Conservation (phyloP, 92 coral and sea anemone species). For the Bergia sp. region DNA sequence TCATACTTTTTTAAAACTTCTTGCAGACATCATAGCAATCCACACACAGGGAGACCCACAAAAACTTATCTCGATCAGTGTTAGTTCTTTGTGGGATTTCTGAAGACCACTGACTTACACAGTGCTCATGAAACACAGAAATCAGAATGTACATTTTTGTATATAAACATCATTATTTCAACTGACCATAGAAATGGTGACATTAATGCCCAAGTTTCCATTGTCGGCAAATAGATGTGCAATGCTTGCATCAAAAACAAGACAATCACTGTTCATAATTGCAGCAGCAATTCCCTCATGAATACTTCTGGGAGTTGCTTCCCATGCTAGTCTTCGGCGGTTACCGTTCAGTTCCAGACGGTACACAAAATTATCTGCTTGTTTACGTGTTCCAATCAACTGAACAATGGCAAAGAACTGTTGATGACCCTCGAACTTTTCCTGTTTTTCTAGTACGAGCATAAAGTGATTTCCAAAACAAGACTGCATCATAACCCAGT, state of each 20-base stretch:
- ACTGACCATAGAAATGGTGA: constrained; percentile 97
- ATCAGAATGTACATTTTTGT: too few relatives aligned
- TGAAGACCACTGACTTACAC: too few relatives aligned
- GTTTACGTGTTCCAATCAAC: constrained; percentile 98
- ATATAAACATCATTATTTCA: constrained; percentile 17
- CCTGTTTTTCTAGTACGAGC: constrained; percentile 98
- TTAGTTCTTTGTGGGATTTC: too few relatives aligned
- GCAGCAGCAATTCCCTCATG: constrained; percentile 99
- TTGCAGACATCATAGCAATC: too few relatives aligned
- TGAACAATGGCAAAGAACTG: constrained; percentile 99
- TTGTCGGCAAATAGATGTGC: constrained; percentile 98
- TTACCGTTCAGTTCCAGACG: constrained; percentile 97
- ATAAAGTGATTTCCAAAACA: constrained; percentile 99
- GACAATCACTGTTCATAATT: constrained; percentile 95
- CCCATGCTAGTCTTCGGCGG: constrained; percentile 95
- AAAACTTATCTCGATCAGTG: too few relatives aligned
- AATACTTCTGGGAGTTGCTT: constrained; percentile 98
- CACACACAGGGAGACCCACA: too few relatives aligned
- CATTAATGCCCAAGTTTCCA: constrained; percentile 97
- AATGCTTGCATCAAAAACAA: constrained; percentile 97
- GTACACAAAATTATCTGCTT: constrained; percentile 96
- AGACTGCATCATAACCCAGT: constrained; percentile 99
- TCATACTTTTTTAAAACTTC: too few relatives aligned
- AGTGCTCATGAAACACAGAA: too few relatives aligned
- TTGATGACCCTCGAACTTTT: constrained; percentile 96